A percentile compares a stretch with the other conserved stretches of the same genome.
phyloP scores from a whole-genome alignment of 23 tunicate genomes.

The Halocynthia aurantium region DNA sequence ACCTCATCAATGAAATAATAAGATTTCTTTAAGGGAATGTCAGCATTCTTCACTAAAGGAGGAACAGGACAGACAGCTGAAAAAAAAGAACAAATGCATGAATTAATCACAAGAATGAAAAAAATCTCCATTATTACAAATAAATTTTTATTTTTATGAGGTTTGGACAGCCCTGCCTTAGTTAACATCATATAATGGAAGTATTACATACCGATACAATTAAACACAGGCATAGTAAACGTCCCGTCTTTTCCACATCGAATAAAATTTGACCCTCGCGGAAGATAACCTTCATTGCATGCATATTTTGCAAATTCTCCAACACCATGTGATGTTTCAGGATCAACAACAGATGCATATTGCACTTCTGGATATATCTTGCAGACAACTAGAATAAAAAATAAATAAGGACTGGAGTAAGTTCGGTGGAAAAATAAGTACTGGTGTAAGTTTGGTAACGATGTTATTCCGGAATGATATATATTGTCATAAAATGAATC shows the following conservation, averaged over 20 bases:
- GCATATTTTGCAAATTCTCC: conserved; percentile 1
- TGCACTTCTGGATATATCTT: not conserved
- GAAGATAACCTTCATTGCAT: not conserved
- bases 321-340: not conserved
- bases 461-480: no score
- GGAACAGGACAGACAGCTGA: conserved; percentile 5
- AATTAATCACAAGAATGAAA: no score
- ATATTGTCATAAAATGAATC: no score
- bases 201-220: not conserved
- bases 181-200: no score
- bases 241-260: not conserved
- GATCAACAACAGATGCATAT: not conserved
- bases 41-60: conserved; percentile 6
- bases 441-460: no score
- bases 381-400: not conserved
- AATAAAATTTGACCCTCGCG: not conserved
- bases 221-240: not conserved
- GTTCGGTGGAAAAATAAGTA: no score
- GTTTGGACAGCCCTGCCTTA: no score
- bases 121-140: no score
- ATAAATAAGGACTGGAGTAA: no score
- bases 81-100: not conserved
- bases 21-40: not conserved
- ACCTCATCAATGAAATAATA: conserved; percentile 6
- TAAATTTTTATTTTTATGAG: no score